phyloP scores from a whole-genome alignment of 2,888 invertebrate genomes.

The Pimpla rufipes region DNA sequence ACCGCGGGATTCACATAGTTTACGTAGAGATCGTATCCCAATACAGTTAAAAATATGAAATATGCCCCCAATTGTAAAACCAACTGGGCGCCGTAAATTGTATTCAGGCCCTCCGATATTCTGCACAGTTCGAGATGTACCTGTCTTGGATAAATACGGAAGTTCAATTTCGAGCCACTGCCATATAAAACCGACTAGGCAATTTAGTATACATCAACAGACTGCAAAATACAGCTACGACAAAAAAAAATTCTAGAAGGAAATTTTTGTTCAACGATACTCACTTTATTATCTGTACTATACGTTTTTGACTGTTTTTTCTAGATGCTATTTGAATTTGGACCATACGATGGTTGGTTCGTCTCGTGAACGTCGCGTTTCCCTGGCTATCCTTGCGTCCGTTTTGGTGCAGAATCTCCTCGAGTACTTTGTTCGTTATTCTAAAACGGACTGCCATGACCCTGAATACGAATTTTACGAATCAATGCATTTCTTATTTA shows the following conservation, averaged over 20 bases:
- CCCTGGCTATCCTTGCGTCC: not conserved
- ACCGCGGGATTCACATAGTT: not conserved
- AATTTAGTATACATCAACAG: too few species aligned
- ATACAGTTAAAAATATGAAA: conserved; percentile 57
- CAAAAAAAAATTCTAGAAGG: too few species aligned
- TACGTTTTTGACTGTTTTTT: not conserved
- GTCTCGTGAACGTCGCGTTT: not conserved
- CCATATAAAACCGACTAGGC: not conserved
- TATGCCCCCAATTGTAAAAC: conserved; percentile 59
- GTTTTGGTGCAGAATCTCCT: not conserved
- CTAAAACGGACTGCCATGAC: conserved; percentile 9
- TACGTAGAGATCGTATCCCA: conserved; percentile 42
- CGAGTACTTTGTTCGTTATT: conserved; percentile 17
- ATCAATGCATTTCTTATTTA: not conserved
- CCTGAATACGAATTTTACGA: not conserved
- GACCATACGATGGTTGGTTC: not conserved
- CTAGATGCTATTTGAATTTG: not conserved
- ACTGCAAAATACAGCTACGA: not conserved
- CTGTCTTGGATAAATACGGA: conserved; percentile 65
- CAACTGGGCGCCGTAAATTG: conserved; percentile 59
- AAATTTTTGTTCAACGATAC: not conserved
- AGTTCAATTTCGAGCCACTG: not conserved
- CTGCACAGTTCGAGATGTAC: conserved; percentile 72
- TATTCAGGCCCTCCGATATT: conserved; percentile 62
- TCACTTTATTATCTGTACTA: conserved; percentile 33